These are phyloP conservation scores for Scomber colias DNA, from an alignment of 2,113 vertebrate species.

Conservation along the genomic window DNA sequence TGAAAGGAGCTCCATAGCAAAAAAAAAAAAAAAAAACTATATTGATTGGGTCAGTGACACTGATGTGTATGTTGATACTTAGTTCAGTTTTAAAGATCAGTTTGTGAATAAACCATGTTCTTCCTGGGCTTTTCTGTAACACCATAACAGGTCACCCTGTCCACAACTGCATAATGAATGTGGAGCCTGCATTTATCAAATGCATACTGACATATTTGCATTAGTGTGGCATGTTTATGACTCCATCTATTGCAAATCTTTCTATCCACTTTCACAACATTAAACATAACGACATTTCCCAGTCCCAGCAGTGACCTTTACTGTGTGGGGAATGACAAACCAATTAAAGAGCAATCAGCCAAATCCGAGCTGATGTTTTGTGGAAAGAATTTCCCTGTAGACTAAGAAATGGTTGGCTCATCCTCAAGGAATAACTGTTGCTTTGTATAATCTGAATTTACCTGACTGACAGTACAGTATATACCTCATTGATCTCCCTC, in stretches of 20 bases:
- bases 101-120: too few relatives aligned
- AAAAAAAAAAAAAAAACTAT: too few relatives aligned
- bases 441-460: background rate
- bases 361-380: background rate
- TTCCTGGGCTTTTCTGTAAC: too few relatives aligned
- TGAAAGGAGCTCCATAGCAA: too few relatives aligned
- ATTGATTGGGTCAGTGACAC: too few relatives aligned
- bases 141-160: too few relatives aligned
- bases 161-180: too few relatives aligned
- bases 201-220: background rate
- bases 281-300: slow-evolving; percentile 19
- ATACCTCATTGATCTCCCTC: background rate
- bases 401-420: background rate
- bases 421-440: background rate
- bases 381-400: background rate
- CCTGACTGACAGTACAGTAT: too few relatives aligned
- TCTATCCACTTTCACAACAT: slow-evolving; percentile 15
- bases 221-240: background rate
- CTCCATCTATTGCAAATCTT: slow-evolving; percentile 1
- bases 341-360: slow-evolving; percentile 30
- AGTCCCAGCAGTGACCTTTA: slow-evolving; percentile 17
- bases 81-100: too few relatives aligned
- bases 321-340: slow-evolving; percentile 22
- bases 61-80: too few relatives aligned
- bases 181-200: too few relatives aligned